phyloP scores from a whole-genome alignment of 2,797 vertebrate genomes.

The Pelobates cultripes region DNA sequence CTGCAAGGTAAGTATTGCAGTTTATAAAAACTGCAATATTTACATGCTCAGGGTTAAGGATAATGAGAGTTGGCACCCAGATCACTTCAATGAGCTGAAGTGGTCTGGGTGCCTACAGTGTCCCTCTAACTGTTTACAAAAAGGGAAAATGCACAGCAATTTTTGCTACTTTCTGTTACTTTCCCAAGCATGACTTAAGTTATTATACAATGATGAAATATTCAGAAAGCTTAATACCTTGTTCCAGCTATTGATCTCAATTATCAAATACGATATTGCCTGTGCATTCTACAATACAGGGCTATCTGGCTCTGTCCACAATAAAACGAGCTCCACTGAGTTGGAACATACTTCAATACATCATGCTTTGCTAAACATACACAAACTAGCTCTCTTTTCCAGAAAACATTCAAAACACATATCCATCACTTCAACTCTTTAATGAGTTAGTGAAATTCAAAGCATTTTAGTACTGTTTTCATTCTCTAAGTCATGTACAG shows the following conservation, averaged over 20 bases:
- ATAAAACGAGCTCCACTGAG: not conserved
- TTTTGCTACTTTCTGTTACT: too few relatives aligned
- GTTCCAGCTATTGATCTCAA: not conserved
- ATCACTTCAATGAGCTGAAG: too few relatives aligned
- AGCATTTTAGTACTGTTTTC: not conserved
- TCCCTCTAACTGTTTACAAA: too few relatives aligned
- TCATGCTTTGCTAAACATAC: not conserved
- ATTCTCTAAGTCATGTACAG: not conserved
- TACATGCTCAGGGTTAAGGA: too few relatives aligned
- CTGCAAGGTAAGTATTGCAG: too few relatives aligned
- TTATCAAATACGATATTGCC: not conserved
- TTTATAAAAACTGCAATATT: too few relatives aligned
- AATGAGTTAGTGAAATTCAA: not conserved
- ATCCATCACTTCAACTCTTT: not conserved
- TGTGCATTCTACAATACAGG: not conserved
- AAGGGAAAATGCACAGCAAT: too few relatives aligned
- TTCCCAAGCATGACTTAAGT: too few relatives aligned
- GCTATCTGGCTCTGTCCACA: not conserved
- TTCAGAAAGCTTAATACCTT: not conserved
- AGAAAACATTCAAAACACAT: not conserved
- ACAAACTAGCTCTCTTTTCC: constrained; percentile 1
- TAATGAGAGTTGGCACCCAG: too few relatives aligned
- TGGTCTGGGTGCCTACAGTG: too few relatives aligned
- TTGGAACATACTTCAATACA: not conserved
- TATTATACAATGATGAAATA: too few relatives aligned